phyloP scores from a whole-genome alignment of 2,888 invertebrate genomes.

The Nemotelus nigrinus region DNA sequence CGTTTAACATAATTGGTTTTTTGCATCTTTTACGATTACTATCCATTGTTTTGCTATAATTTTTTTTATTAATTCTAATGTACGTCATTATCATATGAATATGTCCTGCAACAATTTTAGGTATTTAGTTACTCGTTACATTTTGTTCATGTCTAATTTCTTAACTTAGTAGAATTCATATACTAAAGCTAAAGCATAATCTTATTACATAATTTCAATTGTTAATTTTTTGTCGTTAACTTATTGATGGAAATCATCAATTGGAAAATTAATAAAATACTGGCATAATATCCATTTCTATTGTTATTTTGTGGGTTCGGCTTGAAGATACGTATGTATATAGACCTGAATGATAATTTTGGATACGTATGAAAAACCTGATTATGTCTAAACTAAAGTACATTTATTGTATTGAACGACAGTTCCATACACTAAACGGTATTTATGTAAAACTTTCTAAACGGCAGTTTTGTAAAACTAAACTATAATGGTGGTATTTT shows the following conservation, averaged over 20 bases:
- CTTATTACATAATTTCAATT: not conserved
- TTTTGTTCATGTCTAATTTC: constrained; percentile 35
- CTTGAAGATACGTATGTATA: no score
- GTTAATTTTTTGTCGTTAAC: constrained; percentile 5
- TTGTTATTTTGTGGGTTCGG: not conserved
- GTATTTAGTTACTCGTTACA: constrained; percentile 37
- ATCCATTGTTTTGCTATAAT: constrained; percentile 21
- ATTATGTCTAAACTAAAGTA: constrained; percentile 15
- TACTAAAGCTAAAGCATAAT: constrained; percentile 36
- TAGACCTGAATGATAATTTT: not conserved
- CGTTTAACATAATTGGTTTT: constrained; percentile 22
- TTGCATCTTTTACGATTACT: constrained; percentile 5
- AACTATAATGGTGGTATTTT: constrained; percentile 36
- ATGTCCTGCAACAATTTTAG: constrained; percentile 41
- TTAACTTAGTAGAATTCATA: constrained; percentile 35
- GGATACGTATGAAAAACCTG: constrained; percentile 19
- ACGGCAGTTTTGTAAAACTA: constrained; percentile 31
- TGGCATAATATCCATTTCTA: constrained; percentile 42
- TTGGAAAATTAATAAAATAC: constrained; percentile 24
- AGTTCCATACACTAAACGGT: no score
- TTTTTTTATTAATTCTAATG: constrained; percentile 14
- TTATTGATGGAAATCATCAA: constrained; percentile 19
- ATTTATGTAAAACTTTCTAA: no score
- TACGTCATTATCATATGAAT: constrained; percentile 26
- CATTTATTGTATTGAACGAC: not conserved